These are phyloP conservation scores for Pocillopora meandrina DNA, from an alignment of 92 coral and sea anemone species.

Conservation along the genomic window DNA sequence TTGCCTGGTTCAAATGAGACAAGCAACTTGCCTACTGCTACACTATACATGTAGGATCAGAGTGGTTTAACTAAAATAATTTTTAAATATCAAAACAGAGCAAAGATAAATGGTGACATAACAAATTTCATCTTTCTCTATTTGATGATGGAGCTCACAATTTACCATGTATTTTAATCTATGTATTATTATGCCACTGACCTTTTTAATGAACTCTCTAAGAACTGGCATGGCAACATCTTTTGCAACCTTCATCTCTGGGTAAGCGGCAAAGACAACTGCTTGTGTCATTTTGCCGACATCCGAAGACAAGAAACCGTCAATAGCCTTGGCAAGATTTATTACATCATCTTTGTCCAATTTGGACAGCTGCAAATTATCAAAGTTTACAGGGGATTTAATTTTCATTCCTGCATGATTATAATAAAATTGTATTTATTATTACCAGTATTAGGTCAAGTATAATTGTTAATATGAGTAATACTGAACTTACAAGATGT, in stretches of 20 bases:
- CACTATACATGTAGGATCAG: too few species aligned
- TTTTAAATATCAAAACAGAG: too few species aligned
- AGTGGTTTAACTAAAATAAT: too few species aligned
- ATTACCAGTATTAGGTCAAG: not conserved
- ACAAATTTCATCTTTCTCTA: too few species aligned
- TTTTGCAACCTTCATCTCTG: conserved; percentile 79
- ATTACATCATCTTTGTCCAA: conserved; percentile 76
- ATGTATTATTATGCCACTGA: conserved; percentile 5
- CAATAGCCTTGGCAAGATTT: conserved; percentile 78
- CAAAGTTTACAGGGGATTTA: not conserved
- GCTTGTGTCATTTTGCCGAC: conserved; percentile 73
- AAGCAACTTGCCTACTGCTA: too few species aligned
- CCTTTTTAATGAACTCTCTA: conserved; percentile 82
- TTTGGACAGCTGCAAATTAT: conserved; percentile 67
- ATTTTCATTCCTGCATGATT: not conserved
- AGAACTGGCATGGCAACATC: conserved; percentile 79
- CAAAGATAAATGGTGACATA: too few species aligned
- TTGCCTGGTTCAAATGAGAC: too few species aligned
- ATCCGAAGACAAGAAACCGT: conserved; percentile 94
- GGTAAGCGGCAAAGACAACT: conserved; percentile 82
- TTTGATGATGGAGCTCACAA: too few species aligned
- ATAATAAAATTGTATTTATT: not conserved
- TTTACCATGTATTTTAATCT: too few species aligned
- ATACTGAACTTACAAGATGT: too few species aligned
- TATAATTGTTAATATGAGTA: too few species aligned